These are phyloP conservation scores for Pinctada fucata DNA, from an alignment of 2,888 invertebrate genomes.

Conservation along the genomic window DNA sequence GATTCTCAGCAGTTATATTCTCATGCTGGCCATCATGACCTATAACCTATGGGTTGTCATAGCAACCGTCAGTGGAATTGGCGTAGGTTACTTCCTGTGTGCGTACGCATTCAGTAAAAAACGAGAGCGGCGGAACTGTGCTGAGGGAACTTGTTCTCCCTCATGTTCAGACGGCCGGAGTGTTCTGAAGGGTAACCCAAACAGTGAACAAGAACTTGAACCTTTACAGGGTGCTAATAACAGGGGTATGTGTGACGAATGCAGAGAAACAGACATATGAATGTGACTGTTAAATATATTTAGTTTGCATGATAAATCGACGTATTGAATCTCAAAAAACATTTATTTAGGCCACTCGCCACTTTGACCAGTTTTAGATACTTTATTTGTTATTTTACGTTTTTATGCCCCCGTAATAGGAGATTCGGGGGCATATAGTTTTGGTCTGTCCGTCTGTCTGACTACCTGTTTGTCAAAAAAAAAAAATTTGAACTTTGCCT, in stretches of 20 bases:
- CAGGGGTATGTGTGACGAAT: conserved; percentile 5
- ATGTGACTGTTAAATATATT: neutral
- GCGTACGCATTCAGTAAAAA: conserved; percentile 26
- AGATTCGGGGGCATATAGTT: no score
- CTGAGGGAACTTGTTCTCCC: neutral
- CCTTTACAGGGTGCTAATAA: conserved; percentile 8
- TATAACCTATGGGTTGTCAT: conserved; percentile 57
- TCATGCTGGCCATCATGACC: conserved; percentile 59
- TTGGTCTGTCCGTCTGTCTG: no score
- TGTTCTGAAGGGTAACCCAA: neutral
- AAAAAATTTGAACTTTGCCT: no score
- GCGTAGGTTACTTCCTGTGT: conserved; percentile 42
- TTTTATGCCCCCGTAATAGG: no score
- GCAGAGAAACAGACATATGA: conserved; percentile 12
- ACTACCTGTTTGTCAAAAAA: no score
- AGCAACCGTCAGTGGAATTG: conserved; percentile 45
- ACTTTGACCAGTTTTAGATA: no score
- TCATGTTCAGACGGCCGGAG: conserved; percentile 8
- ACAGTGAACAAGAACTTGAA: conserved; percentile 9
- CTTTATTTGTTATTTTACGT: no score
- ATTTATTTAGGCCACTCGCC: no score
- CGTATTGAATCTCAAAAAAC: no score
- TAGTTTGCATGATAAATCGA: no score
- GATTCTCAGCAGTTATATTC: conserved; percentile 52
- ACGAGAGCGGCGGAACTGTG: neutral